Percentiles rank a stretch among this genome's conserved stretches.
These are phyloP conservation scores for Chironomus striatipennis DNA, from an alignment of 1,140 invertebrate genomes.

Conservation along the genomic window DNA sequence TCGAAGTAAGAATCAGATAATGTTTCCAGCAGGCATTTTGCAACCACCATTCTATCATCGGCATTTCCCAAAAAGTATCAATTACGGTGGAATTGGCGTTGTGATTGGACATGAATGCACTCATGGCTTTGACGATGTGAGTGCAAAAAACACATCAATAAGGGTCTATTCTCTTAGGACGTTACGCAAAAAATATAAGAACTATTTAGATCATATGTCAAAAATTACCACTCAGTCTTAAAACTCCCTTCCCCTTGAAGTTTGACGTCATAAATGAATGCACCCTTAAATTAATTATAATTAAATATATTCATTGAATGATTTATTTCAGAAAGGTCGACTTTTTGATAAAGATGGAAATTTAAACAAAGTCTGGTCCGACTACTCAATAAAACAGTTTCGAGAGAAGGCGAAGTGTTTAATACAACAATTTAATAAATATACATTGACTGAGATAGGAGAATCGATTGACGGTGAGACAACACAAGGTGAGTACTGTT, in stretches of 20 bases:
- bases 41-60: constrained; percentile 86
- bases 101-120: constrained; percentile 63
- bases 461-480: constrained; percentile 38
- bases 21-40: constrained; percentile 87
- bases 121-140: constrained; percentile 53
- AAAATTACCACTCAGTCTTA: too few relatives aligned
- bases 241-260: too few relatives aligned
- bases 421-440: constrained; percentile 54
- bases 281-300: neutral
- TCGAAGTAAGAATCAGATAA: constrained; percentile 91
- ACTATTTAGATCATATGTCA: too few relatives aligned
- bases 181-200: neutral
- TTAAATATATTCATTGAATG: neutral
- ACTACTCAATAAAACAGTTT: constrained; percentile 51
- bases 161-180: neutral
- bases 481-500: constrained; percentile 32
- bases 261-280: neutral
- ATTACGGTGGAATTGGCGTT: constrained; percentile 67
- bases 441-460: constrained; percentile 43
- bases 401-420: constrained; percentile 69
- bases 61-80: constrained; percentile 67
- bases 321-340: constrained; percentile 52
- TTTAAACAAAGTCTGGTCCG: constrained; percentile 70
- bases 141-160: constrained; percentile 23
- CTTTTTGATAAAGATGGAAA: constrained; percentile 61